These are phyloP conservation scores for Crenuchus spilurus DNA, from an alignment of 2,797 vertebrate genomes.

Conservation along the genomic window DNA sequence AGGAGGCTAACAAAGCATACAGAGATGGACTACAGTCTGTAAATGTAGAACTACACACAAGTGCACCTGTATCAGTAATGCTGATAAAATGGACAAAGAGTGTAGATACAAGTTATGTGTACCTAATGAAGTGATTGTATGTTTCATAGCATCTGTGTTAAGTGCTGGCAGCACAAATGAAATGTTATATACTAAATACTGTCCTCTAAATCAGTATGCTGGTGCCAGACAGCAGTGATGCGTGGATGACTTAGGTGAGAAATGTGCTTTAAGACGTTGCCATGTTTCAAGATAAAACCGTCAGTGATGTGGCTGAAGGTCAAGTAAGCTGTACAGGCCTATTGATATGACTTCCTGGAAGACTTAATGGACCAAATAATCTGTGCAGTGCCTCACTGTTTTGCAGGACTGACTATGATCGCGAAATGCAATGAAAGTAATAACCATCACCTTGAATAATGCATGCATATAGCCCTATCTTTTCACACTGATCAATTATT, in stretches of 20 bases:
- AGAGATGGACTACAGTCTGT: too few species aligned
- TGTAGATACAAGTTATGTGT: too few species aligned
- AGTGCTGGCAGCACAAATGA: too few species aligned
- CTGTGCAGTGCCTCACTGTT: constrained; percentile 4
- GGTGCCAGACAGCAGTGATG: neutral
- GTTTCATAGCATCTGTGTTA: too few species aligned
- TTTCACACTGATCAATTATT: constrained; percentile 72
- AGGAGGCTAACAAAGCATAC: too few species aligned
- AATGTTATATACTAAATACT: too few species aligned
- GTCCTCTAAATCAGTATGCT: neutral
- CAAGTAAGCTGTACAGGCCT: constrained; percentile 1
- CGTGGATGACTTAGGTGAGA: neutral
- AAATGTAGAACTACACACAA: too few species aligned
- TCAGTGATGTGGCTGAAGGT: constrained; percentile 11
- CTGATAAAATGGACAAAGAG: too few species aligned
- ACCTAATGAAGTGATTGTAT: too few species aligned
- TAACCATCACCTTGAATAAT: constrained; percentile 71
- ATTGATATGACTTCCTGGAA: constrained; percentile 12
- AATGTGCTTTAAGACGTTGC: neutral
- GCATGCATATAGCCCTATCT: constrained; percentile 57
- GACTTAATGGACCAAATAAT: constrained; percentile 31
- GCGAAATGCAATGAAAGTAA: constrained; percentile 46
- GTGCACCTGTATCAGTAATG: too few species aligned
- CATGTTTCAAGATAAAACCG: neutral
- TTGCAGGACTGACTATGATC: constrained; percentile 15